These are phyloP conservation scores for Rhingia rostrata DNA, from an alignment of 2,888 invertebrate genomes.

Conservation along the genomic window DNA sequence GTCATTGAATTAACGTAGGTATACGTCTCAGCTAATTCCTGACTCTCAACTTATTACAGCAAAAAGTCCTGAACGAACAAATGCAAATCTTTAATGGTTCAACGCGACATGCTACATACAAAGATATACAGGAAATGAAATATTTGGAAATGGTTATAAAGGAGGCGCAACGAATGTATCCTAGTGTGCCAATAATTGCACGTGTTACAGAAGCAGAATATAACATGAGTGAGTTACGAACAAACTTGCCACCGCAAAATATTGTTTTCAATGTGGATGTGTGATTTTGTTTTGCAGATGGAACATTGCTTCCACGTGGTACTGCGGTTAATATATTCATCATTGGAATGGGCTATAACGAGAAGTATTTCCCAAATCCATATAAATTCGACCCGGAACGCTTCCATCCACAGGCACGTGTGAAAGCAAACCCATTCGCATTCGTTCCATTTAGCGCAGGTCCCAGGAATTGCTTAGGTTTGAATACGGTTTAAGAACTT, in stretches of 20 bases:
- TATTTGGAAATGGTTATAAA: constrained; percentile 81
- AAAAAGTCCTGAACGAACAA: constrained; percentile 84
- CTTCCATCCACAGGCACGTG: constrained; percentile 82
- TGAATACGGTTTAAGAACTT: neutral
- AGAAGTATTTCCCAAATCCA: constrained; percentile 79
- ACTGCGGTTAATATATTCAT: constrained; percentile 77
- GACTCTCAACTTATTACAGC: constrained; percentile 74
- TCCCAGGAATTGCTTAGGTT: constrained; percentile 85
- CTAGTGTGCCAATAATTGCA: constrained; percentile 80
- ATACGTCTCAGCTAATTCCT: neutral
- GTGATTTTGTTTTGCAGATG: constrained; percentile 76
- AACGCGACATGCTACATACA: constrained; percentile 78
- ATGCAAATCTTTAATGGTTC: constrained; percentile 81
- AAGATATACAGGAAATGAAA: constrained; percentile 80
- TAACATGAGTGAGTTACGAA: constrained; percentile 77
- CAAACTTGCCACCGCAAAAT: neutral
- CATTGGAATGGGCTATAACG: constrained; percentile 79
- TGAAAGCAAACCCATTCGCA: constrained; percentile 83
- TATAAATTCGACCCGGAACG: constrained; percentile 84
- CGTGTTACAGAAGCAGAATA: constrained; percentile 78
- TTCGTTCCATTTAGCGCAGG: constrained; percentile 87
- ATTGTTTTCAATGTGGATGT: neutral
- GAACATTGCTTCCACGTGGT: constrained; percentile 78
- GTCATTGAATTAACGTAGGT: constrained; percentile 76
- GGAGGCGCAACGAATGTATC: constrained; percentile 80